Evolutionary conservation across 2,797 vertebrate species (phyloP).

Genomic region (Hyperoplus immaculatus): DNA sequence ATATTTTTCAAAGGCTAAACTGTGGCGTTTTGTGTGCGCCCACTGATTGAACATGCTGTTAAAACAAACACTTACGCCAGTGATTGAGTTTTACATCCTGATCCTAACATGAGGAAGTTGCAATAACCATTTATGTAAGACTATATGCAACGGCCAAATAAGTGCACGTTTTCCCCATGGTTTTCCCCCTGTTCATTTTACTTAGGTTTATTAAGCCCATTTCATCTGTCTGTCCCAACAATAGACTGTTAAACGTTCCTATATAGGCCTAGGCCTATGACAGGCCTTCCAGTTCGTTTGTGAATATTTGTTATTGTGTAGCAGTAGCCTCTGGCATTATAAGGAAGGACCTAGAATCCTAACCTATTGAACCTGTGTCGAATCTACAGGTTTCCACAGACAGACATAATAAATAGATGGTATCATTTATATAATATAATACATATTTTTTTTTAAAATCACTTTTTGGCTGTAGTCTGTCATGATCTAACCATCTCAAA

Average conservation of each 20-base stretch:
- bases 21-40: background rate
- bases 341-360: background rate
- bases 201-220: background rate
- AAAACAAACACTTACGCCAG: fast-evolving
- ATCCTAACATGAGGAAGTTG: background rate
- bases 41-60: background rate
- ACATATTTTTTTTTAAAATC: background rate
- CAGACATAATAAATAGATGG: background rate
- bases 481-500: background rate
- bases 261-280: no score
- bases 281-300: no score
- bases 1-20: background rate
- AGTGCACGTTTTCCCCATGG: background rate
- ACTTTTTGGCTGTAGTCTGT: background rate
- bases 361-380: background rate
- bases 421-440: background rate
- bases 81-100: background rate
- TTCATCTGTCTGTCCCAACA: background rate
- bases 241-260: no score
- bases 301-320: background rate
- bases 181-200: no score
- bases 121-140: background rate
- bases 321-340: background rate
- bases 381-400: background rate
- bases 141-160: background rate